phyloP scores from a whole-genome alignment of 2,113 vertebrate genomes.

The Emydocephalus ijimae region DNA sequence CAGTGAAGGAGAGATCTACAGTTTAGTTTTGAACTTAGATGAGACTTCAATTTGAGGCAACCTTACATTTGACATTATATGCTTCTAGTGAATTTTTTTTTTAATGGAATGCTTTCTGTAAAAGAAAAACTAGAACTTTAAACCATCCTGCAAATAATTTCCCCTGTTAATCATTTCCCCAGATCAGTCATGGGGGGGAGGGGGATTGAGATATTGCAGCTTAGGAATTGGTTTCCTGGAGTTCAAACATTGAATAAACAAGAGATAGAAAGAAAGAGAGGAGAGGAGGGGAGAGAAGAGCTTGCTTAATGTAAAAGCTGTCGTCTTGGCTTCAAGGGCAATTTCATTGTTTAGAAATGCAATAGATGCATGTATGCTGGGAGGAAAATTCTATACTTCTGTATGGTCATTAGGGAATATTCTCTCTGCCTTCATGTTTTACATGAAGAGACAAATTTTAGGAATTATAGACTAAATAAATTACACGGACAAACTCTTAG shows the following conservation, averaged over 20 bases:
- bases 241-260: slow-evolving; percentile 65
- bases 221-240: slow-evolving; percentile 61
- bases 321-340: slow-evolving; percentile 45
- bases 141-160: slow-evolving; percentile 63
- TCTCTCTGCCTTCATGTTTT: slow-evolving; percentile 29
- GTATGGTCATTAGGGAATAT: background rate
- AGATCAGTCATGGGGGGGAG: slow-evolving; percentile 43
- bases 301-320: slow-evolving; percentile 61
- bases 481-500: background rate
- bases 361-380: slow-evolving; percentile 33
- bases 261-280: slow-evolving; percentile 40
- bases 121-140: slow-evolving; percentile 49
- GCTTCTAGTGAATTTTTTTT: slow-evolving; percentile 49
- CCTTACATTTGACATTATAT: slow-evolving; percentile 55
- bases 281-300: slow-evolving; percentile 34
- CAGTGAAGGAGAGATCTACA: slow-evolving; percentile 39
- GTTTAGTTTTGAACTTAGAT: slow-evolving; percentile 36
- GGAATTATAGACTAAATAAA: background rate
- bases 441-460: slow-evolving; percentile 35
- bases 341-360: slow-evolving; percentile 51
- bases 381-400: slow-evolving; percentile 11
- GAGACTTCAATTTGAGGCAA: slow-evolving; percentile 41
- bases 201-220: slow-evolving; percentile 46
- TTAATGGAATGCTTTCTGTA: slow-evolving; percentile 52
- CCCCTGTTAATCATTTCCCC: slow-evolving; percentile 45